Percentiles rank a stretch among this genome's conserved stretches.
Conservation (phyloP, 2,113 vertebrate species). For the Cisticola juncidis region DNA sequence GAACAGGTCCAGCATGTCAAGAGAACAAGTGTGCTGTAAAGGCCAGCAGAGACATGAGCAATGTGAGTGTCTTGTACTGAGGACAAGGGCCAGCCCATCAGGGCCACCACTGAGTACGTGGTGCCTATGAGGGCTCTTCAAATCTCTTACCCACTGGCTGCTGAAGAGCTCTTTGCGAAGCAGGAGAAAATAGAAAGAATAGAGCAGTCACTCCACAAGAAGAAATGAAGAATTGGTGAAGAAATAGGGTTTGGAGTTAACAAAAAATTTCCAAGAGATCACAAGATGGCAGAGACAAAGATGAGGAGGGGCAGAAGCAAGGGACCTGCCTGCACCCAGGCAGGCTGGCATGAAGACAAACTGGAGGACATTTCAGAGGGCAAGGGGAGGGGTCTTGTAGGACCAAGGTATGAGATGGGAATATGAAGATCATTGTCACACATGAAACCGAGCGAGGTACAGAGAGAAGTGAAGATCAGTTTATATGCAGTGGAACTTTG, state of each 20-base stretch:
- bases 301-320: not conserved
- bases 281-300: not conserved
- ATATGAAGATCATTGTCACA: not conserved
- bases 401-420: rapidly evolving
- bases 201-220: not conserved
- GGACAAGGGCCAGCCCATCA: too few species aligned
- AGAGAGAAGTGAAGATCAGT: not conserved
- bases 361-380: not conserved
- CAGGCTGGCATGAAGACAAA: not conserved
- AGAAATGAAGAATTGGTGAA: not conserved
- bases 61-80: not conserved
- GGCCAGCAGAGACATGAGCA: not conserved
- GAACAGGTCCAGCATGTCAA: not conserved
- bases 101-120: not conserved
- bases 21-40: not conserved
- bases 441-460: rapidly evolving
- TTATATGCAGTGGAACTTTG: not conserved
- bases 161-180: not conserved
- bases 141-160: not conserved
- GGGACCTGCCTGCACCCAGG: not conserved
- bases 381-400: not conserved
- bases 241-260: not conserved
- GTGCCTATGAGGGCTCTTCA: not conserved
- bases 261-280: not conserved
- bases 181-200: not conserved